These are phyloP conservation scores for Ceyx melanurus DNA, from an alignment of 2,113 vertebrate genomes.

Conservation along the genomic window DNA sequence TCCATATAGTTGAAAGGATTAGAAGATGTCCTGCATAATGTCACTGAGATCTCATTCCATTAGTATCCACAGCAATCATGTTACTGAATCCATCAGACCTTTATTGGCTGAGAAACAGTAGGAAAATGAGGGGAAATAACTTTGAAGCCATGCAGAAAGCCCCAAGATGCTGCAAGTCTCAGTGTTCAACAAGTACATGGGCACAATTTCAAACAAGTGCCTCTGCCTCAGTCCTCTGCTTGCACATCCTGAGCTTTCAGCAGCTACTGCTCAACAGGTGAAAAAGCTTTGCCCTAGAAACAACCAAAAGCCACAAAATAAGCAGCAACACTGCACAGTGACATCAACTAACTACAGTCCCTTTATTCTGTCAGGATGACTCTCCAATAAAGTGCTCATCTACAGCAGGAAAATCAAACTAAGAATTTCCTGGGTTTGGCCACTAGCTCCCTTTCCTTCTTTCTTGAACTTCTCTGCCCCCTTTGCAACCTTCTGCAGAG, in stretches of 20 bases:
- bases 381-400: background rate
- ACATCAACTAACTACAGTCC: background rate
- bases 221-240: background rate
- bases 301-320: background rate
- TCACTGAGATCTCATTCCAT: background rate
- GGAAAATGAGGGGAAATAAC: background rate
- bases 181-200: accelerated
- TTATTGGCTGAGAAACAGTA: background rate
- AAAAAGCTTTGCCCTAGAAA: background rate
- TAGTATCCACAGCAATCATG: background rate
- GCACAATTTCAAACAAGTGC: background rate
- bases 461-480: background rate
- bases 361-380: background rate
- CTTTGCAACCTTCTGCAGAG: background rate
- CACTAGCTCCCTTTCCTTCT: background rate
- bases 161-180: background rate
- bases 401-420: background rate
- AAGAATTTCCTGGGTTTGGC: background rate
- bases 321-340: background rate
- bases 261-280: background rate
- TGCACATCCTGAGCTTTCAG: background rate
- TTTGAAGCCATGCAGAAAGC: background rate
- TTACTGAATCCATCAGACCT: background rate
- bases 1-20: background rate
- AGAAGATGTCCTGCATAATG: background rate